phyloP scores from a whole-genome alignment of 2,888 invertebrate species.

The Helleia helle region DNA sequence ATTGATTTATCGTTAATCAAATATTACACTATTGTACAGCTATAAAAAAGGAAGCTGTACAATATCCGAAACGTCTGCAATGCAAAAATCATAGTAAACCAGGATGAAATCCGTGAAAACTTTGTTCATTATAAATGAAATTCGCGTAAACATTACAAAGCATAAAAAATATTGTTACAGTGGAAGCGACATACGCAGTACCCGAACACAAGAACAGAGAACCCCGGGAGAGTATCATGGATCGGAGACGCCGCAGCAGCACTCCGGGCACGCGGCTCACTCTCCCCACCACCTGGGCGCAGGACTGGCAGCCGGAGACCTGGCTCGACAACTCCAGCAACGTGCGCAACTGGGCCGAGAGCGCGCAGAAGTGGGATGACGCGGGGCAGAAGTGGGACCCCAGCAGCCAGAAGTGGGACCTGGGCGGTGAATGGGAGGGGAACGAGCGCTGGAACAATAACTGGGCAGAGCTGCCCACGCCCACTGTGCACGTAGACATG shows the following conservation, averaged over 20 bases:
- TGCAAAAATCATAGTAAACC: too few species aligned
- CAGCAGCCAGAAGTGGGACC: constrained; percentile 39
- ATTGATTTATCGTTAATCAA: too few species aligned
- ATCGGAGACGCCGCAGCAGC: constrained; percentile 52
- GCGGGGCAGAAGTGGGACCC: constrained; percentile 39
- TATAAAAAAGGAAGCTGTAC: too few species aligned
- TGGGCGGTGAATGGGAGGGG: constrained; percentile 42
- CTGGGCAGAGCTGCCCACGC: constrained; percentile 59
- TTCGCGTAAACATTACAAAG: not conserved
- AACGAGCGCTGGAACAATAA: constrained; percentile 43
- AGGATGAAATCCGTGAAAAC: too few species aligned
- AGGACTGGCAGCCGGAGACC: constrained; percentile 39
- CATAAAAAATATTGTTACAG: constrained; percentile 19
- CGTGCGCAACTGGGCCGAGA: constrained; percentile 53
- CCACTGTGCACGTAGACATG: constrained; percentile 60
- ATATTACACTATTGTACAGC: too few species aligned
- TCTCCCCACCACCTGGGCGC: constrained; percentile 38
- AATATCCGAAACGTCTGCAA: too few species aligned
- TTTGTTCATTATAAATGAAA: too few species aligned
- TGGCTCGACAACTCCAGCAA: constrained; percentile 48
- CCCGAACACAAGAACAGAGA: constrained; percentile 53
- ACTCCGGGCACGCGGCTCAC: constrained; percentile 54
- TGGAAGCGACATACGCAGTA: constrained; percentile 63
- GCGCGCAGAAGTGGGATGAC: constrained; percentile 42
- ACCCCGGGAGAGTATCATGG: constrained; percentile 50